phyloP scores from a whole-genome alignment of 2,113 vertebrate species.

The Ptychochromis oligacanthus region DNA sequence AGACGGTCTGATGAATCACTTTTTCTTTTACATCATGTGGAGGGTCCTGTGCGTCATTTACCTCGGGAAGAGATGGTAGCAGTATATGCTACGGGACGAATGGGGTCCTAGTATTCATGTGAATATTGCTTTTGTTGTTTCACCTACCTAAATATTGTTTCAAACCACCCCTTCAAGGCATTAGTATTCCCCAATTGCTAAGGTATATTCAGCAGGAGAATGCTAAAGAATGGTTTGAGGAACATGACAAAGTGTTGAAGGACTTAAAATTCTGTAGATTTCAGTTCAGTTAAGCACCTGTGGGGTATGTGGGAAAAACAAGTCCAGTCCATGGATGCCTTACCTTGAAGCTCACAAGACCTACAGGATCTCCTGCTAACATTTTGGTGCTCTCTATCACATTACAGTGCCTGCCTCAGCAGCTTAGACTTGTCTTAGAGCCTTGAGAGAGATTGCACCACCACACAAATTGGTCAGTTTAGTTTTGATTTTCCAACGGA shows the following conservation, averaged over 20 bases:
- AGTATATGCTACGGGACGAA: neutral
- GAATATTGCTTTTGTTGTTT: neutral
- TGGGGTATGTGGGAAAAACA: neutral
- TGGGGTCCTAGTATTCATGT: neutral
- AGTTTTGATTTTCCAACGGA: neutral
- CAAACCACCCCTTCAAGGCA: neutral
- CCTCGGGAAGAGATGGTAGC: neutral
- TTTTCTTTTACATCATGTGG: neutral
- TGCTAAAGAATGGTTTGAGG: neutral
- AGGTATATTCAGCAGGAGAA: neutral
- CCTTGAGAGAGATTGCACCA: neutral
- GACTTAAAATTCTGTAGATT: neutral
- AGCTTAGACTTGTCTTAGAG: fast-evolving
- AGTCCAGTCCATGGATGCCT: neutral
- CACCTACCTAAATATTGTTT: neutral
- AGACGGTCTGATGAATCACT: neutral
- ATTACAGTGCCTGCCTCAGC: neutral
- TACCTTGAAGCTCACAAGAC: neutral
- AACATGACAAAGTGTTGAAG: neutral
- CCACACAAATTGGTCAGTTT: neutral
- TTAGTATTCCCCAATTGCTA: neutral
- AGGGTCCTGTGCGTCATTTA: neutral
- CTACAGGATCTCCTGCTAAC: neutral
- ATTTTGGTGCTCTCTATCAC: neutral
- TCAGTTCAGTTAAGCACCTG: neutral